Base-by-base conservation (phyloP, 2,888 invertebrate genomes). In the Sinhomidia bicolor region DNA sequence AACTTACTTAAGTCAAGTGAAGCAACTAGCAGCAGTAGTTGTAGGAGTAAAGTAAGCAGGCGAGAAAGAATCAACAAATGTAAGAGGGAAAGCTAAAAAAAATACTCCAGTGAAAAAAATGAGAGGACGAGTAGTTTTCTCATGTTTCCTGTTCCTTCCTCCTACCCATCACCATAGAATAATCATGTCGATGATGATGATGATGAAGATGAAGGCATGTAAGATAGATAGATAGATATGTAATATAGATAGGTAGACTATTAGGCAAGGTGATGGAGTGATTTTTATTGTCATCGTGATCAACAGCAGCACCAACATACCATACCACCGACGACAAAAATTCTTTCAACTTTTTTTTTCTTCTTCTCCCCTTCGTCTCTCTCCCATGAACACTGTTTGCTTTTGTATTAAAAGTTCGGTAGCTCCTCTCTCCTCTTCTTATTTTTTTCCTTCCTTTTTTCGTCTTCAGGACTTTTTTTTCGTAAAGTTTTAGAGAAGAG, bases 1-100 rank as follows among this genome's bases (percentile, higher is more conserved):
- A 88, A 88, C 88, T 88, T 84, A 88, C 76, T 83, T 88, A 88
- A 88, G 78, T 78, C 83, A 83, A 88, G 51, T 82, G 76, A 76
- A 76, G 51, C 76, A 76, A 76, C 76, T n/a, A 76, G 74, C 23
- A 44, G 20, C 12, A 57, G 54, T 47, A 62, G 62, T 20, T 9
- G 23, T 12, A 14, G 6, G 23, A n/a, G 74, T 23, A 47, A 23
- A 12, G 47, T 6, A 26, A 47, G 7, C 76, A 32, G 26, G 14
- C n/a, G n/a, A n/a, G 23, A 51, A 14, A 76, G 76, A 76, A 47
- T 54, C 47, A 51, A 54, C 51, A 76, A 54, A 76, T 32, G 54
- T 14, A 14, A 51, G 20, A 76, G 51, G 20, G 54, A 29, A 51
- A 76, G 6, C 17, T 3, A 3, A 32, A 44, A 47, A 65, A 65